Evolutionary conservation across 2,888 invertebrate genomes (phyloP).

Genomic region (Frankliniella intonsa): DNA sequence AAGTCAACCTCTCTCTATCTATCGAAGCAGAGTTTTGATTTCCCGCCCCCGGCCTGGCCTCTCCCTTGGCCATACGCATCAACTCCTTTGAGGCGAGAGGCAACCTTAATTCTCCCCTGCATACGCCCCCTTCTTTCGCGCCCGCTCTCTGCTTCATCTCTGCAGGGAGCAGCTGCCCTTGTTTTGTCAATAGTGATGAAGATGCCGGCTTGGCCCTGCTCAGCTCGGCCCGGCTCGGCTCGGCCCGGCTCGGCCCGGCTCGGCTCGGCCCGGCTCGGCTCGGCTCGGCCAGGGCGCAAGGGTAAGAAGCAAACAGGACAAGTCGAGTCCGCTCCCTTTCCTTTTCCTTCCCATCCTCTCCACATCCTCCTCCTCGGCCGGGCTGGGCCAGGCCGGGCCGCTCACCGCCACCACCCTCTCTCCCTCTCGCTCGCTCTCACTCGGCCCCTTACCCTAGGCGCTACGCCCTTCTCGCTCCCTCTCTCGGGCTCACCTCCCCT

Average conservation of each 20-base stretch:
- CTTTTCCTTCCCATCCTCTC: neutral
- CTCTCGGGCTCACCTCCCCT: neutral
- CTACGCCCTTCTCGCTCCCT: neutral
- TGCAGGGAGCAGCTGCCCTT: neutral
- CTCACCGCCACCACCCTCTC: neutral
- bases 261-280: neutral
- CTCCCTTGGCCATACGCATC: no score
- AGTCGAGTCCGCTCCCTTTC: neutral
- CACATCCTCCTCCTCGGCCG: neutral
- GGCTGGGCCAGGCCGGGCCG: no score
- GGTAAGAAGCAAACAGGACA: neutral
- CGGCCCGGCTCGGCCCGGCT: neutral
- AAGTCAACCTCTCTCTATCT: no score
- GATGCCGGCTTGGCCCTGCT: neutral
- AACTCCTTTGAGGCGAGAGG: no score
- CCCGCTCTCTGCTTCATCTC: neutral
- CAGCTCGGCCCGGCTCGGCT: neutral
- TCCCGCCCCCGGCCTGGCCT: no score
- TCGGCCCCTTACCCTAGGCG: neutral
- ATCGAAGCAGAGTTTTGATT: no score
- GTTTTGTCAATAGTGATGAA: conserved; percentile 2
- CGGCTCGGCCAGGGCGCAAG: neutral
- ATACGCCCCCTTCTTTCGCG: no score
- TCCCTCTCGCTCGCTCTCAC: neutral
- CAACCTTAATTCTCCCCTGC: no score